A percentile compares a stretch with the other conserved stretches of the same genome.
Evolutionary conservation across 2,113 vertebrate species (phyloP).

Genomic region (Toxotes jaculatrix): DNA sequence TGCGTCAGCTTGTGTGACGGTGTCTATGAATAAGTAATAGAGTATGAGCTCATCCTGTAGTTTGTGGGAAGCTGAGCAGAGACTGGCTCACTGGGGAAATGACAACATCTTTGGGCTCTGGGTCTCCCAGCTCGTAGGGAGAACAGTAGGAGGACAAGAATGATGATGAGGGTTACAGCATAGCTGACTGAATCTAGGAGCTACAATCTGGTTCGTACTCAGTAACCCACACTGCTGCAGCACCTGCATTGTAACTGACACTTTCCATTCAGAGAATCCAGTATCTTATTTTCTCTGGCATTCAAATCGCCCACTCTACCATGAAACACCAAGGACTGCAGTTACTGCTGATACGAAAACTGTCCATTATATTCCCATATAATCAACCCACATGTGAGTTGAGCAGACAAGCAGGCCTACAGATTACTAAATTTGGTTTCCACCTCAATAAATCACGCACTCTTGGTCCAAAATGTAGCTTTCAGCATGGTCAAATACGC

Average conservation of each 20-base stretch:
- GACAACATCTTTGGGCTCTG: slow-evolving; percentile 62
- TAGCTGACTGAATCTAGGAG: slow-evolving; percentile 17
- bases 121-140: slow-evolving; percentile 13
- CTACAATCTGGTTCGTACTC: background rate
- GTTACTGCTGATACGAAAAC: too few relatives aligned
- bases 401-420: background rate
- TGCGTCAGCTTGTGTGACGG: slow-evolving; percentile 65
- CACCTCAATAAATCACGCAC: slow-evolving; percentile 1
- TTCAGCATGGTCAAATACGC: background rate
- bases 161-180: slow-evolving; percentile 23
- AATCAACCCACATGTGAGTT: background rate
- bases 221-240: background rate
- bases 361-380: background rate
- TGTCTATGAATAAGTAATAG: slow-evolving; percentile 77
- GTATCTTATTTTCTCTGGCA: background rate
- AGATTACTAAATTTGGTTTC: background rate
- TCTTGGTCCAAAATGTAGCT: background rate
- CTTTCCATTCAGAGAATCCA: background rate
- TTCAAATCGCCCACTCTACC: background rate
- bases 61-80: slow-evolving; percentile 59
- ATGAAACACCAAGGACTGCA: background rate
- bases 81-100: slow-evolving; percentile 67
- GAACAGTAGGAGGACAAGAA: slow-evolving; percentile 23
- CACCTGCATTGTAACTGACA: slow-evolving; percentile 19
- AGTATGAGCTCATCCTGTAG: slow-evolving; percentile 76